Percentiles rank a stretch among this genome's conserved stretches.
Evolutionary conservation across 2,888 invertebrate species (phyloP).

Genomic region (Limnephilus marmoratus): DNA sequence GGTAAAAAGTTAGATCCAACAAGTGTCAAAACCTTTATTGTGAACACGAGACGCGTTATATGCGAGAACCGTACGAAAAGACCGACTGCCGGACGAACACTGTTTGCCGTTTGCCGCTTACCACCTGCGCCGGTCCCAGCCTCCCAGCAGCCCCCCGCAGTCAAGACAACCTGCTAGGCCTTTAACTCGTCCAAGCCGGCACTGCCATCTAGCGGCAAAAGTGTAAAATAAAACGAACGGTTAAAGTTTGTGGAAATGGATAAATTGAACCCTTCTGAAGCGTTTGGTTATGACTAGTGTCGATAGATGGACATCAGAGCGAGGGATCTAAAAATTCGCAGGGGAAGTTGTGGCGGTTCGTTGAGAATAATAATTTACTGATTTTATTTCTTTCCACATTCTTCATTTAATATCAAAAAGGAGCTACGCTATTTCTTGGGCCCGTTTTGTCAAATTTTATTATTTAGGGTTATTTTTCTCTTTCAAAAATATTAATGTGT

Average conservation of each 20-base stretch:
- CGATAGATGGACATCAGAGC: background rate
- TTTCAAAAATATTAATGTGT: too few species aligned
- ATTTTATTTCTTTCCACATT: too few species aligned
- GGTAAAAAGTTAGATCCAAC: slow-evolving; percentile 51
- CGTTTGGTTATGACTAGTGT: background rate
- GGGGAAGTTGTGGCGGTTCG: background rate
- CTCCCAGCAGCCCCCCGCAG: slow-evolving; percentile 3
- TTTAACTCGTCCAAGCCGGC: background rate
- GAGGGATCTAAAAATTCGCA: background rate
- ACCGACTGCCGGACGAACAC: slow-evolving; percentile 47
- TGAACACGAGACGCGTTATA: slow-evolving; percentile 49
- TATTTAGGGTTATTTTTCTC: too few species aligned
- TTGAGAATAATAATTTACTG: background rate
- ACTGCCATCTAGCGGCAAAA: slow-evolving; percentile 17
- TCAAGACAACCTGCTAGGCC: slow-evolving; percentile 52
- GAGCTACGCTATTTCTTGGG: too few species aligned
- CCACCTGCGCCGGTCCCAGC: slow-evolving; percentile 53
- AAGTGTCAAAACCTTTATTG: slow-evolving; percentile 56
- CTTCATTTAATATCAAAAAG: too few species aligned
- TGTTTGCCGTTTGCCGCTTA: slow-evolving; percentile 30
- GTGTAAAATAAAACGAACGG: background rate
- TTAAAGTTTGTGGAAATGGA: background rate
- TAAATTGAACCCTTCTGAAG: background rate
- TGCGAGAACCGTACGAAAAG: slow-evolving; percentile 41
- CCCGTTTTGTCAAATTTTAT: too few species aligned